These are phyloP conservation scores for Zeus faber DNA, from an alignment of 2,113 vertebrate genomes.

Conservation along the genomic window DNA sequence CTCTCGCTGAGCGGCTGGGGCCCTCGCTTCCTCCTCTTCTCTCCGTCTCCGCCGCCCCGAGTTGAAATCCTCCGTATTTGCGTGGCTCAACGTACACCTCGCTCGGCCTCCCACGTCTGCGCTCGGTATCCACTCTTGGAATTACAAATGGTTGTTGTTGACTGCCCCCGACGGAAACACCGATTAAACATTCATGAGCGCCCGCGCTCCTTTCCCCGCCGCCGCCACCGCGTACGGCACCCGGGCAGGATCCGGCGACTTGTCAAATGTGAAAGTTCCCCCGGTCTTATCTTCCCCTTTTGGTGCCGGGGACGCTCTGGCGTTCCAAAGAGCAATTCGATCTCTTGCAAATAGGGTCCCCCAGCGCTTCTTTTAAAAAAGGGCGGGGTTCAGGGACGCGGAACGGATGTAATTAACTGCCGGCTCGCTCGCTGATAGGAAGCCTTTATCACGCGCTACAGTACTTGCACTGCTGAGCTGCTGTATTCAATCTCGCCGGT, in stretches of 20 bases:
- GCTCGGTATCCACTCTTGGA: conserved; percentile 53
- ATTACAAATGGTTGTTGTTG: conserved; percentile 62
- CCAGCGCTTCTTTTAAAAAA: conserved; percentile 50
- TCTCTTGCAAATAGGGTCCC: conserved; percentile 50
- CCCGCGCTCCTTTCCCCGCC: conserved; percentile 10
- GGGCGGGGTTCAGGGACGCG: conserved; percentile 36
- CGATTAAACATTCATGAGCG: conserved; percentile 57
- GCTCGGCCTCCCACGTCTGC: conserved; percentile 46
- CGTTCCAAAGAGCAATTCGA: conserved; percentile 49
- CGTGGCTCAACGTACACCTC: conserved; percentile 67
- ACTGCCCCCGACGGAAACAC: conserved; percentile 42
- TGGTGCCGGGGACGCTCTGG: not conserved
- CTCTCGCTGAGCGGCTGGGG: conserved; percentile 61
- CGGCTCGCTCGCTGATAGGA: conserved; percentile 44
- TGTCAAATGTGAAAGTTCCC: conserved; percentile 13
- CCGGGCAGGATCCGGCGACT: conserved; percentile 22
- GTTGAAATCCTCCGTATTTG: conserved; percentile 71
- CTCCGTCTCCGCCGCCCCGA: conserved; percentile 52
- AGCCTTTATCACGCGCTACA: conserved; percentile 63
- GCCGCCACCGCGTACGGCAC: conserved; percentile 26
- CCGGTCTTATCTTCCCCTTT: conserved; percentile 2
- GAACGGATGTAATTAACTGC: conserved; percentile 52
- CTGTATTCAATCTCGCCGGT: conserved; percentile 17
- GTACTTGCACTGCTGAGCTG: conserved; percentile 40
- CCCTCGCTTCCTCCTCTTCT: conserved; percentile 27